These are phyloP conservation scores for Aspidoscelis tigris DNA, from an alignment of 2,113 vertebrate genomes.

Conservation along the genomic window DNA sequence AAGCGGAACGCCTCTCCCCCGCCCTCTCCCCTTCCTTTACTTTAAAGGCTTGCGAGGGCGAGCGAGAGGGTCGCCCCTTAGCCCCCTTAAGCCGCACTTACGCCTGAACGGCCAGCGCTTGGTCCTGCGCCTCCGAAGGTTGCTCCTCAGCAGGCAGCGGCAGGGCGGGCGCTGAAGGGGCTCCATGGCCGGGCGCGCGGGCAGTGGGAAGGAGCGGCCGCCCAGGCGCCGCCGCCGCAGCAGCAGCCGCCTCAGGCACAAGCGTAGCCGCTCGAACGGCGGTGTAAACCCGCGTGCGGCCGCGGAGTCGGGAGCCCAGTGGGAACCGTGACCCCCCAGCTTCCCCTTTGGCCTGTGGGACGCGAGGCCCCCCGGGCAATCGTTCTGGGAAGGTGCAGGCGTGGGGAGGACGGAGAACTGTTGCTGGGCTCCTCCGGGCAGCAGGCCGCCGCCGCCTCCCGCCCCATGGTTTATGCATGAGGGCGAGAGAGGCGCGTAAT, in stretches of 20 bases:
- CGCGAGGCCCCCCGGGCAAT: neutral
- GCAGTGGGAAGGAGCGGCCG: neutral
- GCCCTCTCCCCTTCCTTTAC: too few species aligned
- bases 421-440: neutral
- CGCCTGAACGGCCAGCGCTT: constrained; percentile 81
- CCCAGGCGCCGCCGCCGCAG: neutral
- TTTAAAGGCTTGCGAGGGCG: too few species aligned
- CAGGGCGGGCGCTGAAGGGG: constrained; percentile 83
- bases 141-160: constrained; percentile 71
- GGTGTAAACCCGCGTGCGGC: neutral
- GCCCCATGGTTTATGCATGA: constrained; percentile 94
- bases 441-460: constrained; percentile 56
- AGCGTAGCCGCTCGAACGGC: neutral
- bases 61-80: rapidly evolving
- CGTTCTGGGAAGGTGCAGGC: neutral
- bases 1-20: too few species aligned
- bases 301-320: neutral
- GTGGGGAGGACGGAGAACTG: neutral
- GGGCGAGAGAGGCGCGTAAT: constrained; percentile 74
- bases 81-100: constrained; percentile 75
- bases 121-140: constrained; percentile 82
- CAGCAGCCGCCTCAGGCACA: neutral
- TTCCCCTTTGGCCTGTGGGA: neutral
- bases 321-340: neutral
- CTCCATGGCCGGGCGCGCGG: constrained; percentile 80